Conservation (phyloP, 2,113 vertebrate species). For the Sylvilagus bachmani region DNA sequence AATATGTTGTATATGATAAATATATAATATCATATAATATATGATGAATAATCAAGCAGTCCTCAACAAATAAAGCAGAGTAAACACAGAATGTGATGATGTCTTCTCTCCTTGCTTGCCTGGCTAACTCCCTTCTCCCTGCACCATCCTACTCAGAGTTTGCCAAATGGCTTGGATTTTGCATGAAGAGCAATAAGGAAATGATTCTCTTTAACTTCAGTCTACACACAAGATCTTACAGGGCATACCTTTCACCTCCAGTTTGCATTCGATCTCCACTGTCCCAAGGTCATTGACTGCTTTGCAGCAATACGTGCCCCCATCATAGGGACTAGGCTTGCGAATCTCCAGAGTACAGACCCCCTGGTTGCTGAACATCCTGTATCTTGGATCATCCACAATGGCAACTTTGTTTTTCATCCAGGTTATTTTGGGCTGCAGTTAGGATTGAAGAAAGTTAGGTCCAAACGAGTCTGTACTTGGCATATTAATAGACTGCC, state of each 20-base stretch:
- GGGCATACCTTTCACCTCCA: constrained; percentile 98
- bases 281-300: constrained; percentile 96
- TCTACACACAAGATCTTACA: background rate
- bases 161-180: background rate
- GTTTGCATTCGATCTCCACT: constrained; percentile 97
- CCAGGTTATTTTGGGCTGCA: constrained; percentile 97
- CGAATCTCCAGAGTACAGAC: constrained; percentile 98
- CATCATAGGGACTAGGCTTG: constrained; percentile 97
- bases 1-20: background rate
- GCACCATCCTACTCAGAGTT: background rate
- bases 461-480: background rate
- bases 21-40: too few relatives aligned
- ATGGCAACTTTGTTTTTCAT: constrained; percentile 98
- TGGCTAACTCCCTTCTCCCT: background rate
- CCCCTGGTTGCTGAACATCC: constrained; percentile 98
- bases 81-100: background rate
- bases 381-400: constrained; percentile 95
- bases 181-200: background rate
- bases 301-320: constrained; percentile 95
- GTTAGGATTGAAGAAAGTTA: constrained; percentile 49
- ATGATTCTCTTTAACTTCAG: background rate
- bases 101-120: background rate
- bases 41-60: background rate
- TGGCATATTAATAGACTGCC: background rate
- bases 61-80: background rate